A percentile compares a stretch with the other conserved stretches of the same genome.
phyloP scores from a whole-genome alignment of 2,888 invertebrate species.

The Kuschelorhynchus macadamiae region DNA sequence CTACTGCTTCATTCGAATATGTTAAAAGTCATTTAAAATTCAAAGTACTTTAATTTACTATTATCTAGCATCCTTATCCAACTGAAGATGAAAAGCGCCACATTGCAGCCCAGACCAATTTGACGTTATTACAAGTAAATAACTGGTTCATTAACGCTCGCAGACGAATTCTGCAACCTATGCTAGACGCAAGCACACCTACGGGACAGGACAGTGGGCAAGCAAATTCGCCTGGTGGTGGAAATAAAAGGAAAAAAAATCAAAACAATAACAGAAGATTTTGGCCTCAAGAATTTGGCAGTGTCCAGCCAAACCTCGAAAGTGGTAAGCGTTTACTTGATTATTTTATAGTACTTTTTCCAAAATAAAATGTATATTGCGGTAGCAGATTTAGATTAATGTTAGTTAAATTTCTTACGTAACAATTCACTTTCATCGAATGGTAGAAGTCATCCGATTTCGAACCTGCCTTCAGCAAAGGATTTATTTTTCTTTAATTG shows the following conservation, averaged over 20 bases:
- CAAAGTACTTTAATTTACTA: no score
- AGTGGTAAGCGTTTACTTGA: conserved; percentile 69
- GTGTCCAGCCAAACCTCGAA: conserved; percentile 74
- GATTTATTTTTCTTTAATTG: no score
- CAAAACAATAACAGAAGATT: conserved; percentile 79
- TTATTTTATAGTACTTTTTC: no score
- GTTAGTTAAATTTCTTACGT: no score
- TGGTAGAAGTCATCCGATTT: no score
- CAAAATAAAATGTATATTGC: no score
- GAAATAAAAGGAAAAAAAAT: conserved; percentile 72
- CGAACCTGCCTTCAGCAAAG: no score
- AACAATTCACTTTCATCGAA: no score
- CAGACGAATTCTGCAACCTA: conserved; percentile 91
- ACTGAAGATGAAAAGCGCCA: conserved; percentile 95
- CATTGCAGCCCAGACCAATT: conserved; percentile 89
- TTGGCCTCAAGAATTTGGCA: conserved; percentile 81
- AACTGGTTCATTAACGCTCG: conserved; percentile 97
- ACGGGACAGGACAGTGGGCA: conserved; percentile 58
- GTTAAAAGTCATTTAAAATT: no score
- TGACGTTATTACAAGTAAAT: conserved; percentile 86
- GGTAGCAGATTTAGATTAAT: no score
- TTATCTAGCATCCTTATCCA: conserved; percentile 90
- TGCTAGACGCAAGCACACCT: conserved; percentile 82
- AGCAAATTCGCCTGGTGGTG: conserved; percentile 56
- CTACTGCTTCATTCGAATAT: no score